Base-by-base conservation (phyloP, 2,888 invertebrate genomes). In the Tortricodes alternella region DNA sequence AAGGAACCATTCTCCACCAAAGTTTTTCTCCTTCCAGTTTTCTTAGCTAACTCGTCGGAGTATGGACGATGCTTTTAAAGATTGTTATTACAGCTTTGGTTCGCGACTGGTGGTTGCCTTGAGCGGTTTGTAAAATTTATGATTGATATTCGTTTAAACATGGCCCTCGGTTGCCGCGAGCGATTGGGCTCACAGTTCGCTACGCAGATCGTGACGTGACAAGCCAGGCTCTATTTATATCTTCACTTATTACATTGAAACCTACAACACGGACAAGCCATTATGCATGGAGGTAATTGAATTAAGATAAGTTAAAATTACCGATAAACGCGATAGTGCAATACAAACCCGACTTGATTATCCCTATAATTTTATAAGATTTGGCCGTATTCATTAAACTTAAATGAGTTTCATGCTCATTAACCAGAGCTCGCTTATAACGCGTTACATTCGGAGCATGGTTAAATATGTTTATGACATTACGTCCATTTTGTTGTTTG, bases 161-260 rank as follows among this genome's bases (percentile, higher is more conserved):
- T 59, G 18, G 37, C 56, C 41, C 41, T 53, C 38, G 44, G 52
- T 21, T 15, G 50, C 58, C 53, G 60, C 62, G 62, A 46, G 62
- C 67, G 68, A 64, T 62, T 64, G 55, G 67, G 69, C 70, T 64
- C 56, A 67, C 66, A 62, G 64, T 64, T 67, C 66, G 68, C 71
- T 73, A 71, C 66, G 66, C 66, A 66, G 70, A 71, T 74, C 72
- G 69, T 75, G 70, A 71, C 69, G 63, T 62, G 67, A 69, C 68
- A 71, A 67, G 63, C 57, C 64, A 60, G 41, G 7, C 29, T 55
- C 49, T 51, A 50, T 59, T 53, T 46, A 55, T 49, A 48, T 50
- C 21, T 8, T 1, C 27, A 35, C 15, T 23, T 46, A 46, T 46
- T 43, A 49, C 38, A 46, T 43, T 29, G 37, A 13, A 50, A 16